A percentile compares a stretch with the other conserved stretches of the same genome.
Conservation (phyloP, 2,797 vertebrate species). For the Myripristis murdjan region DNA sequence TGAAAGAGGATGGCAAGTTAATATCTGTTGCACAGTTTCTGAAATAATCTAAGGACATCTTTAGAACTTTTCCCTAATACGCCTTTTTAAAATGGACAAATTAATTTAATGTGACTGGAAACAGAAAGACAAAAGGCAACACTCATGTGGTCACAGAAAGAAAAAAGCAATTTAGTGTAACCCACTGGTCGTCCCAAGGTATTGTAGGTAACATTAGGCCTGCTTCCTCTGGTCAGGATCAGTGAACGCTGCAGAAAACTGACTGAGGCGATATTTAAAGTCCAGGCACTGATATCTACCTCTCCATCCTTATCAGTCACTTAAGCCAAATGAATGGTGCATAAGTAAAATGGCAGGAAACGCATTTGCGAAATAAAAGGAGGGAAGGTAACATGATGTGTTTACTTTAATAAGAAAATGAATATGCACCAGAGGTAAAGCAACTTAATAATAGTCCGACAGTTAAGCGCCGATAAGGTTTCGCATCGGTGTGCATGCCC, state of each 20-base stretch:
- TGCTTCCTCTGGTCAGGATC: not conserved
- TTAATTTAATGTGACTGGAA: not conserved
- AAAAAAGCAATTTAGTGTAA: not conserved
- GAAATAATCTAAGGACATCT: too few species aligned
- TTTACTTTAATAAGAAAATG: not conserved
- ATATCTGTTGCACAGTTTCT: too few species aligned
- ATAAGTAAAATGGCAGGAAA: not conserved
- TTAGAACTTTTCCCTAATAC: not conserved
- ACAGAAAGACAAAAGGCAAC: not conserved
- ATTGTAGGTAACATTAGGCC: not conserved
- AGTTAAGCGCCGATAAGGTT: not conserved
- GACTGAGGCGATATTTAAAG: not conserved
- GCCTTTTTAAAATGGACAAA: not conserved
- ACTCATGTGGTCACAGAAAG: not conserved
- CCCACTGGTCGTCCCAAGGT: not conserved
- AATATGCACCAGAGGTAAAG: not conserved
- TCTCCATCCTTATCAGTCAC: not conserved
- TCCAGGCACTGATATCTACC: not conserved
- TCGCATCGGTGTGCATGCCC: slow-evolving; percentile 5
- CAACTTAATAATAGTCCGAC: not conserved
- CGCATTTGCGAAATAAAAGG: not conserved
- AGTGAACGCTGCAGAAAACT: slow-evolving; percentile 19
- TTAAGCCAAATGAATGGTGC: not conserved
- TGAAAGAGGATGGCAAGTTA: not conserved
- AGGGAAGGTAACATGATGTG: not conserved